Conservation (phyloP, 2,888 invertebrate genomes). For the Lepidocyrtoides sp. region DNA sequence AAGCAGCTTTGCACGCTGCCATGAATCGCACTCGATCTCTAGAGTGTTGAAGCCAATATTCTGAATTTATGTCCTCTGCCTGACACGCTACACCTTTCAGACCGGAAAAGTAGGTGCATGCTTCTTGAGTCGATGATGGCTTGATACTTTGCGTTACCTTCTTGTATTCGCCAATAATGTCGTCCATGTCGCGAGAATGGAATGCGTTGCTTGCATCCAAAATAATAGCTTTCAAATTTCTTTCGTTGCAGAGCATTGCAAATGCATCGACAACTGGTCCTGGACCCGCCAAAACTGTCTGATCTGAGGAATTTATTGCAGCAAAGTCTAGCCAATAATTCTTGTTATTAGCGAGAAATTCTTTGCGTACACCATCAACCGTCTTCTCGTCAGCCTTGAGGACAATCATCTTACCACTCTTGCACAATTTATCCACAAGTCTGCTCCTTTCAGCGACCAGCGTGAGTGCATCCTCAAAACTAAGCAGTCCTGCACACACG, state of each 20-base stretch:
- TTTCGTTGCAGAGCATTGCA: conserved; percentile 40
- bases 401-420: conserved; percentile 78
- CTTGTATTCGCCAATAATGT: conserved; percentile 67
- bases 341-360: conserved; percentile 35
- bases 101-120: conserved; percentile 71
- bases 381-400: conserved; percentile 63
- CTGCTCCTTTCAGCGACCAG: conserved; percentile 78
- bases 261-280: conserved; percentile 50
- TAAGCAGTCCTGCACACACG: conserved; percentile 68
- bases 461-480: conserved; percentile 73
- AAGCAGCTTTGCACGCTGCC: conserved; percentile 51
- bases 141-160: conserved; percentile 37
- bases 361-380: conserved; percentile 26
- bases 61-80: conserved; percentile 53
- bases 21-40: conserved; percentile 76
- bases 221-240: conserved; percentile 59
- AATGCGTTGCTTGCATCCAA: conserved; percentile 76
- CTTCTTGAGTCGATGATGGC: not conserved
- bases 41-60: conserved; percentile 77
- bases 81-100: conserved; percentile 64
- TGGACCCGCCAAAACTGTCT: conserved; percentile 74
- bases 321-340: conserved; percentile 78
- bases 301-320: conserved; percentile 77
- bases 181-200: conserved; percentile 79
- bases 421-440: conserved; percentile 62